Evolutionary conservation across 2,797 vertebrate species (phyloP).

Genomic region (Cyprinodon diabolis): DNA sequence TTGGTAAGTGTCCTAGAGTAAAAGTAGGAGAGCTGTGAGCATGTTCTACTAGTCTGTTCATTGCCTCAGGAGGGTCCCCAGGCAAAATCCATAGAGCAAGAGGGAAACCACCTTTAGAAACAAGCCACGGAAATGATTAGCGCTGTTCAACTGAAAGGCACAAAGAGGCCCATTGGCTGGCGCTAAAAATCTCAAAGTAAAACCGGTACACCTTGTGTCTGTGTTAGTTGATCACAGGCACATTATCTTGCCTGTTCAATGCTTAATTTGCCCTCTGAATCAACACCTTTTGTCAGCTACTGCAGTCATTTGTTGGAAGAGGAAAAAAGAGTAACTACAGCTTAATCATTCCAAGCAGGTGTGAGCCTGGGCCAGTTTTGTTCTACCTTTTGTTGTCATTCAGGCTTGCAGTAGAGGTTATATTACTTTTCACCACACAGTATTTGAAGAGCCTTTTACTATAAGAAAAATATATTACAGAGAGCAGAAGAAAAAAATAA

Average conservation of each 20-base stretch:
- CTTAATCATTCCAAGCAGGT: constrained; percentile 77
- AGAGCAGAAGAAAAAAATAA: constrained; percentile 12
- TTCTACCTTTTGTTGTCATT: constrained; percentile 64
- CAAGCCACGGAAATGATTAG: constrained; percentile 80
- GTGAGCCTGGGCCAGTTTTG: constrained; percentile 63
- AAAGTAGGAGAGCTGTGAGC: constrained; percentile 87
- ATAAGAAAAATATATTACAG: constrained; percentile 13
- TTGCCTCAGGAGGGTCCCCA: constrained; percentile 87
- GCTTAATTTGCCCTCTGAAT: constrained; percentile 82
- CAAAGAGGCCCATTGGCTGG: constrained; percentile 70
- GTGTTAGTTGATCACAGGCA: constrained; percentile 83
- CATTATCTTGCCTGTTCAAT: constrained; percentile 80
- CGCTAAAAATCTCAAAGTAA: constrained; percentile 79
- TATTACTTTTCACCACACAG: constrained; percentile 40
- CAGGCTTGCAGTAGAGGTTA: constrained; percentile 45
- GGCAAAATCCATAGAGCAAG: constrained; percentile 86
- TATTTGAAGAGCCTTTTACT: constrained; percentile 23
- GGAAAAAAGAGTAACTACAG: constrained; percentile 60
- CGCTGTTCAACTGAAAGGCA: constrained; percentile 76
- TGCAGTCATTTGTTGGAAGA: constrained; percentile 72
- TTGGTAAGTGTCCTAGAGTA: constrained; percentile 82
- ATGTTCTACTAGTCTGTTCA: constrained; percentile 83
- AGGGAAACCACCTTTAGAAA: constrained; percentile 80
- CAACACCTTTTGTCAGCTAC: constrained; percentile 78
- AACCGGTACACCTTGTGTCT: constrained; percentile 78